These are phyloP conservation scores for Moxostoma hubbsi DNA, from an alignment of 2,797 vertebrate genomes.

Conservation along the genomic window DNA sequence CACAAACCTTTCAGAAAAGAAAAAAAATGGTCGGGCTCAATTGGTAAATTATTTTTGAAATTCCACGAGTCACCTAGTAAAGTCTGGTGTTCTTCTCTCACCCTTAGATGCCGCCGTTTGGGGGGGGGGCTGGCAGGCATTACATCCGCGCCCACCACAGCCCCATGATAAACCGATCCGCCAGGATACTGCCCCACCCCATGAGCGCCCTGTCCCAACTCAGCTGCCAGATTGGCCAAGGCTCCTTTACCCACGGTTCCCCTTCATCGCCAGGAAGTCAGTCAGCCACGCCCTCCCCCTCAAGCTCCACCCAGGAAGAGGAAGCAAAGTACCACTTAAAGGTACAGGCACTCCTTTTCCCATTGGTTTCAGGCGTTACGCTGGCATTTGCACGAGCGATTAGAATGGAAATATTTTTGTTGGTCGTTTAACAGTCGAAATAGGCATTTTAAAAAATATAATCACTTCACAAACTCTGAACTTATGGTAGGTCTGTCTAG, in stretches of 20 bases:
- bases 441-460: too few relatives aligned
- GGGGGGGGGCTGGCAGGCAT: slow-evolving; percentile 88
- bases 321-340: slow-evolving; percentile 94
- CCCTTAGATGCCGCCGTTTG: slow-evolving; percentile 96
- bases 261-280: slow-evolving; percentile 97
- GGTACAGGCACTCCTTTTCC: slow-evolving; percentile 74
- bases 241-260: slow-evolving; percentile 87
- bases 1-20: neutral
- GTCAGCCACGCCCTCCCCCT: slow-evolving; percentile 97
- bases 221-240: slow-evolving; percentile 92
- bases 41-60: slow-evolving; percentile 64
- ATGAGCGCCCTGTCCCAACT: slow-evolving; percentile 95
- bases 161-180: slow-evolving; percentile 88
- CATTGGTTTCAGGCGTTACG: neutral
- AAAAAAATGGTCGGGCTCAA: slow-evolving; percentile 65
- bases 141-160: slow-evolving; percentile 89
- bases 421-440: neutral
- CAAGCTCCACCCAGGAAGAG: slow-evolving; percentile 98
- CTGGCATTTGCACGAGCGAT: neutral
- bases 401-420: neutral
- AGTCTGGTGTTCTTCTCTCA: slow-evolving; percentile 84
- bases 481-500: too few relatives aligned
- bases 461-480: too few relatives aligned
- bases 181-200: slow-evolving; percentile 90
- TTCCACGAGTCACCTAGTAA: slow-evolving; percentile 69